Conservation (phyloP, 2,888 invertebrate genomes). For the Dryococelus australis region DNA sequence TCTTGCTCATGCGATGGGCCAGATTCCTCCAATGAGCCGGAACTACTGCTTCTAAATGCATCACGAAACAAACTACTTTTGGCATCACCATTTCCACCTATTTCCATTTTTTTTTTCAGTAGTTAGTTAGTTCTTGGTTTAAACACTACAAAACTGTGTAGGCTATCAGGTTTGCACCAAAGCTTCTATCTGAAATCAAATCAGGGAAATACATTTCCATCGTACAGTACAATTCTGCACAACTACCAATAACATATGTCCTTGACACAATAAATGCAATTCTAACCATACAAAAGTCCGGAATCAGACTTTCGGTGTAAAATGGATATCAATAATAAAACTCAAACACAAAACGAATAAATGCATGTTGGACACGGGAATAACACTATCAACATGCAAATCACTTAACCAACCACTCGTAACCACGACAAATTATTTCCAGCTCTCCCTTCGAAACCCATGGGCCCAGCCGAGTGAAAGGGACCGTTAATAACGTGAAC, state of each 20-base stretch:
- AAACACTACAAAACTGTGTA: neutral
- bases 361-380: neutral
- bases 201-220: neutral
- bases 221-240: neutral
- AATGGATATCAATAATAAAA: neutral
- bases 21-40: constrained; percentile 58
- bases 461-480: neutral
- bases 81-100: constrained; percentile 32
- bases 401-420: neutral
- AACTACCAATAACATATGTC: neutral
- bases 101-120: constrained; percentile 33
- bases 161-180: neutral
- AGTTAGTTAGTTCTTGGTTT: neutral
- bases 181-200: neutral
- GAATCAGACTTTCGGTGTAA: neutral
- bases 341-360: neutral
- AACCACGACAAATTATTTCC: neutral
- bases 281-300: neutral
- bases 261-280: neutral
- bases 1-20: constrained; percentile 60
- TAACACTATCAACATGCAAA: neutral
- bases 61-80: constrained; percentile 54
- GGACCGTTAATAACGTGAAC: neutral
- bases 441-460: neutral
- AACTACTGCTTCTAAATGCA: constrained; percentile 55